These are phyloP conservation scores for Holcopasites calliopsidis DNA, from an alignment of 1,140 invertebrate species.

Conservation along the genomic window DNA sequence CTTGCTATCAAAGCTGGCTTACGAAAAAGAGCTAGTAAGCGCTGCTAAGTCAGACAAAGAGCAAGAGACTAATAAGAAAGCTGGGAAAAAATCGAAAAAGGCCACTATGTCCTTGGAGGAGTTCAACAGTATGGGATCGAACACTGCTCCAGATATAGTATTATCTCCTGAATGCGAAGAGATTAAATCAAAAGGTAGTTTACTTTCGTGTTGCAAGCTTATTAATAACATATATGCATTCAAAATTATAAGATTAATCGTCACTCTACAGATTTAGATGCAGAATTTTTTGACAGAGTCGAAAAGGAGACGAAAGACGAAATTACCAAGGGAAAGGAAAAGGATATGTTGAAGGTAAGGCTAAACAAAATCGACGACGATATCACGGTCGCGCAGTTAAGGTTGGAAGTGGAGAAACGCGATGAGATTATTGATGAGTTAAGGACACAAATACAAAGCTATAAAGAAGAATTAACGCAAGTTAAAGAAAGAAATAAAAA, in stretches of 20 bases:
- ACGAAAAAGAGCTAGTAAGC: constrained; percentile 79
- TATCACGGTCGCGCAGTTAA: constrained; percentile 81
- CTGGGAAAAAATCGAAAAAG: constrained; percentile 81
- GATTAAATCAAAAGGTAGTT: constrained; percentile 62
- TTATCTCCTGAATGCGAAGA: constrained; percentile 41
- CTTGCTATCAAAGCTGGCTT: constrained; percentile 82
- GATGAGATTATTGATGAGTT: constrained; percentile 84
- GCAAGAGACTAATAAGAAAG: constrained; percentile 73
- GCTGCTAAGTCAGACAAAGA: constrained; percentile 70
- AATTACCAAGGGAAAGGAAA: constrained; percentile 84
- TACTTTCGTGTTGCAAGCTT: neutral
- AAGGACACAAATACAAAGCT: constrained; percentile 81
- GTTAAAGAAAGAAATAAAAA: constrained; percentile 90
- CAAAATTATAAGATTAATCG: constrained; percentile 11
- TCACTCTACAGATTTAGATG: constrained; percentile 70
- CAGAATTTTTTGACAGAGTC: constrained; percentile 85
- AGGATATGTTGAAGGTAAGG: constrained; percentile 79
- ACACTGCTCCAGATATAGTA: constrained; percentile 20
- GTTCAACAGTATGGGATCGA: constrained; percentile 79
- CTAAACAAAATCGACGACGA: constrained; percentile 79
- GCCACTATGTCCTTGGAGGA: constrained; percentile 82
- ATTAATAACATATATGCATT: neutral
- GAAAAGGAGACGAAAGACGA: constrained; percentile 84
- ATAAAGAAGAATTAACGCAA: constrained; percentile 85
- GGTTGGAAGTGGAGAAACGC: constrained; percentile 84